Base-by-base conservation (phyloP, 2,113 vertebrate species). In the Fulica atra region DNA sequence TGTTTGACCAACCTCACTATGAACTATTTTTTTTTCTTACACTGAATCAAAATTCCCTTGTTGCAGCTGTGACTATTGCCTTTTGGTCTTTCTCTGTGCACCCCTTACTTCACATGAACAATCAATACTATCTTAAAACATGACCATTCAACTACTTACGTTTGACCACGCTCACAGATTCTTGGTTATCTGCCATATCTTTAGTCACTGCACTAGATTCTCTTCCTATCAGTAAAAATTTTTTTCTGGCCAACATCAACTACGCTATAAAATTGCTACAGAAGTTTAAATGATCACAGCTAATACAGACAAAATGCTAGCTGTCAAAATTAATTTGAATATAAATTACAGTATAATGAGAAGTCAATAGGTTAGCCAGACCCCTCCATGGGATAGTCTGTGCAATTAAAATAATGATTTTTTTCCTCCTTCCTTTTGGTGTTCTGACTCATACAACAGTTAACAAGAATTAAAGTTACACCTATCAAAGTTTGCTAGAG, bases 291-390 rank as follows among this genome's bases (percentile, higher is more conserved):
- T 42, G 4, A 91, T 70, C 50, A 73, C 19, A 66, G 42, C 57
- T 95, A 86, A 95, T 44, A 72, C 48, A 91, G 46, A 81, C 63
- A 95, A 91, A 96, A 95, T 35, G 48, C 80, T 59, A 81, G 50
- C 38, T 91, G 74, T 51, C 79, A 82, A 94, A 82, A 95, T 65
- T 84, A 79, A 90, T 93, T 73, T 85, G 26, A 88, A 86, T 90
- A 59, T 82, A 81, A 92, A 88, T 91, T 66, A 84, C n/a, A 36
- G 7, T n/a, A 48, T 80, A 86, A 92, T 1, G 11, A 61, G 64
- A 96, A 91, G 61, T 73, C 76, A 70, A 19, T n/a, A 92, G 38
- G 48, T 71, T 91, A 91, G 77, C 46, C 64, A 80, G 48, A 90
- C 17, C 36, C 17, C 51, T 88, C 56, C 72, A 54, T n/a, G 85